Percentiles rank a stretch among this genome's conserved stretches.
Evolutionary conservation across 2,113 vertebrate species (phyloP).

Genomic region (Oryzias curvinotus): DNA sequence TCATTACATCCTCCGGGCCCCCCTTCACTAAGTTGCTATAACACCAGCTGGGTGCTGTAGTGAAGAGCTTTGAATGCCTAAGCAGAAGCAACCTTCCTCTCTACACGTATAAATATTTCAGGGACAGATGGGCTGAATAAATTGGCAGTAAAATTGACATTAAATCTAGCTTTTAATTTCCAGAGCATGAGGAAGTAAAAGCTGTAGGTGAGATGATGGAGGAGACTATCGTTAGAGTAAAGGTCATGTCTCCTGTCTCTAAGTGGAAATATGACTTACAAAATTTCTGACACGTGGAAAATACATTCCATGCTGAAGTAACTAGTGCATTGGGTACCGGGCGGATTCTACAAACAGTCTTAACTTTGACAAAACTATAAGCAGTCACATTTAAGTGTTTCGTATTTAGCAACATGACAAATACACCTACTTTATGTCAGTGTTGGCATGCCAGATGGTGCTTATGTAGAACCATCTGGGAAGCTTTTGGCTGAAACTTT

Average conservation of each 20-base stretch:
- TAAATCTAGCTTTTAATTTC: slow-evolving; percentile 74
- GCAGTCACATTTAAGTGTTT: not conserved
- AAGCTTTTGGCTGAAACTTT: slow-evolving; percentile 4
- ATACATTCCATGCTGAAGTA: slow-evolving; percentile 17
- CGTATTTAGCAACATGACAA: not conserved
- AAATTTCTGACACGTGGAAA: slow-evolving; percentile 26
- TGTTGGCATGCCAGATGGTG: slow-evolving; percentile 8
- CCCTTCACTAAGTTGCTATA: slow-evolving; percentile 62
- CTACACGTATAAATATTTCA: slow-evolving; percentile 77
- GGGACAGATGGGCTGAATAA: slow-evolving; percentile 68
- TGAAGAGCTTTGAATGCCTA: slow-evolving; percentile 59
- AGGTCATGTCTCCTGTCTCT: slow-evolving; percentile 44
- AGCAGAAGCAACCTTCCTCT: slow-evolving; percentile 61
- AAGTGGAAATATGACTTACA: slow-evolving; percentile 38
- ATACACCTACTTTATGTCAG: not conserved
- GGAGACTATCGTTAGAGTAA: slow-evolving; percentile 24
- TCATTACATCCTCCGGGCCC: slow-evolving; percentile 65
- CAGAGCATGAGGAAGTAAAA: slow-evolving; percentile 48
- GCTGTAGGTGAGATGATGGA: slow-evolving; percentile 45
- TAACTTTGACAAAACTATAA: not conserved
- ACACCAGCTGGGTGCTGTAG: slow-evolving; percentile 62
- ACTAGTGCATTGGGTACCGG: not conserved
- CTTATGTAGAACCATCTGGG: slow-evolving; percentile 8
- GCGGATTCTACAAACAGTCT: not conserved
- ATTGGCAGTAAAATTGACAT: slow-evolving; percentile 78